phyloP scores from a whole-genome alignment of 2,113 vertebrate species.

The Ceyx cyanopectus region DNA sequence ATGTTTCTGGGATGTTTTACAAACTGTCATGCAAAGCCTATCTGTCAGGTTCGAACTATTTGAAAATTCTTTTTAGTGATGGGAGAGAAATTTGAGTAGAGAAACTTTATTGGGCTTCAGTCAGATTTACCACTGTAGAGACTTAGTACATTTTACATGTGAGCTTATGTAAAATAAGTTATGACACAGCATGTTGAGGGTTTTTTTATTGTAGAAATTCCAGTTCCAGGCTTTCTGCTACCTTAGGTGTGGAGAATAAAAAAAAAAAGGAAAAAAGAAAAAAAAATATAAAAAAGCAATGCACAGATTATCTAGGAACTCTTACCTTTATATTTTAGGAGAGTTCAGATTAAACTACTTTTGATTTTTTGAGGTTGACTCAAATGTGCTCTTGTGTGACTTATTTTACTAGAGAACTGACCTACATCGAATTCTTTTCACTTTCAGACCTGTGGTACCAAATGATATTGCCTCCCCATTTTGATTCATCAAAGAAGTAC shows the following conservation, averaged over 20 bases:
- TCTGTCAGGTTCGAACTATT: conserved; percentile 6
- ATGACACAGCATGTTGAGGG: not conserved
- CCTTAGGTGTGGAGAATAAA: not conserved
- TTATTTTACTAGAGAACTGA: not conserved
- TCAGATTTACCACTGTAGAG: not conserved
- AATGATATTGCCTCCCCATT: conserved; percentile 93
- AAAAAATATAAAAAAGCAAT: no score
- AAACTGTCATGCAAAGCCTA: not conserved
- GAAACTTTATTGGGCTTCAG: not conserved
- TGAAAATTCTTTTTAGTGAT: not conserved
- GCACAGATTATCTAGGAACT: not conserved
- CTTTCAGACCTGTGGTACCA: conserved; percentile 92
- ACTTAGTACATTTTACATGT: not conserved
- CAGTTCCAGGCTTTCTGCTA: not conserved
- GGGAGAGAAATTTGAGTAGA: not conserved
- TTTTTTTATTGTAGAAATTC: not conserved
- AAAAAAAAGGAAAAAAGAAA: no score
- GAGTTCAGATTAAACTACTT: not conserved
- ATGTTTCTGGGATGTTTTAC: not conserved
- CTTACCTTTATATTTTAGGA: not conserved
- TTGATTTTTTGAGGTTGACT: not conserved
- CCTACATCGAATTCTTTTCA: not conserved
- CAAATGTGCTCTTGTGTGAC: not conserved
- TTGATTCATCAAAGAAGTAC: conserved; percentile 91
- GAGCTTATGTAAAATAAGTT: not conserved